A percentile compares a stretch with the other conserved stretches of the same genome.
Conservation (phyloP, 2,113 vertebrate genomes). For the Alligator sinensis region DNA sequence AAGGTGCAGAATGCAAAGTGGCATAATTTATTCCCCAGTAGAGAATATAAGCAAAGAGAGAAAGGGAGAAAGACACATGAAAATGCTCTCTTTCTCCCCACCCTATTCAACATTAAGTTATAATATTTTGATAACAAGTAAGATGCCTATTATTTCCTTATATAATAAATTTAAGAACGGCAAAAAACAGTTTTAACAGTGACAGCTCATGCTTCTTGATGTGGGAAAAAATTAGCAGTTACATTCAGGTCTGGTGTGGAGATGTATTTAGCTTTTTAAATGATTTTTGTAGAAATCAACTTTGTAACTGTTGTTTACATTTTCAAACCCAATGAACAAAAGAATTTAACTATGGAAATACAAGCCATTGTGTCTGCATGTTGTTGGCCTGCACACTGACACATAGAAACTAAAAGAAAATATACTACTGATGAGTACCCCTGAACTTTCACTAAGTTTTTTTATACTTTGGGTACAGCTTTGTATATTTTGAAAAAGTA, state of each 20-base stretch:
- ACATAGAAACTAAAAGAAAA: neutral
- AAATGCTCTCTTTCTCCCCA: neutral
- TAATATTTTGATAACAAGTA: neutral
- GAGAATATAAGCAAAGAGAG: neutral
- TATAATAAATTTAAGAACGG: too few species aligned
- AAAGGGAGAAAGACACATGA: neutral
- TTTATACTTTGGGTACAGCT: too few species aligned
- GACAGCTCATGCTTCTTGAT: neutral
- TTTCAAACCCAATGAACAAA: constrained; percentile 8
- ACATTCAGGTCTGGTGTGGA: neutral
- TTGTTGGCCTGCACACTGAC: neutral
- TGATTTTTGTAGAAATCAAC: neutral
- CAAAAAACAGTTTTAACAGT: too few species aligned
- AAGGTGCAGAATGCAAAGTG: neutral
- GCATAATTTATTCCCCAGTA: neutral
- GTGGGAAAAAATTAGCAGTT: neutral
- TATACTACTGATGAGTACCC: neutral
- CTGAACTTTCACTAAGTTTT: too few species aligned
- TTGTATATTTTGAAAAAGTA: too few species aligned
- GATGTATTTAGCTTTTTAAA: neutral
- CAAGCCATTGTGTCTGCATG: neutral
- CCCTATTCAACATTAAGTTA: neutral
- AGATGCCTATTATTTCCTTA: neutral
- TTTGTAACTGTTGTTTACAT: neutral
- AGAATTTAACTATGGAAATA: neutral